Conservation (phyloP, 1,140 invertebrate species). For the Chlorops oryzae region DNA sequence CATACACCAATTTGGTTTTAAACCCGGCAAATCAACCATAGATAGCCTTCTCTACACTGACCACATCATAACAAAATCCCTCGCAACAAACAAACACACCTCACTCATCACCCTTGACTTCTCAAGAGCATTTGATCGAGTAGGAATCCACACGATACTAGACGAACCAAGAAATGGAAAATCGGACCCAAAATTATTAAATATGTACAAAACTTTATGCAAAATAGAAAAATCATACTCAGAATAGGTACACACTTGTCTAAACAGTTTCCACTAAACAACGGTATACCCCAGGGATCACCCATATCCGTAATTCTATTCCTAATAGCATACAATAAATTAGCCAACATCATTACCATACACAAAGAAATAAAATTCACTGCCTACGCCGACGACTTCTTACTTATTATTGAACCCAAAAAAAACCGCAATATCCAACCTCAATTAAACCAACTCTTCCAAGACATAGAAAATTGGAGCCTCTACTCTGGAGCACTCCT, state of each 20-base stretch:
- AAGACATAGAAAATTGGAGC: slow-evolving; percentile 11
- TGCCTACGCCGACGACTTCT: slow-evolving; percentile 18
- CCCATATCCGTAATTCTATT: slow-evolving; percentile 16
- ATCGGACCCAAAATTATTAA: slow-evolving; percentile 14
- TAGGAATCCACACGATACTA: slow-evolving; percentile 14
- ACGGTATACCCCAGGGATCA: slow-evolving; percentile 18
- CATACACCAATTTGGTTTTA: slow-evolving; percentile 8
- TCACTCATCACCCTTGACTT: slow-evolving; percentile 15
- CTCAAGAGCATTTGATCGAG: slow-evolving; percentile 13
- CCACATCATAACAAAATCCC: slow-evolving; percentile 2
- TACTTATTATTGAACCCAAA: slow-evolving; percentile 6
- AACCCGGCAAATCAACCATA: neutral
- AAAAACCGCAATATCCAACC: slow-evolving; percentile 10
- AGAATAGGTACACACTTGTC: slow-evolving; percentile 1
- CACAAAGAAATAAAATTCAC: slow-evolving; percentile 10
- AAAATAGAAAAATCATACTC: slow-evolving; percentile 15
- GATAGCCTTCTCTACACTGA: slow-evolving; percentile 5
- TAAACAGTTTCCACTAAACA: neutral
- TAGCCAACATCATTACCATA: neutral
- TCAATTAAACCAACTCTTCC: slow-evolving; percentile 10
- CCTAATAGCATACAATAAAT: slow-evolving; percentile 15
- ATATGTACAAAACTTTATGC: slow-evolving; percentile 9
- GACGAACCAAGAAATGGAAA: slow-evolving; percentile 14
- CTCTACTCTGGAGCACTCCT: slow-evolving; percentile 13
- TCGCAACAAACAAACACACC: slow-evolving; percentile 12